Evolutionary conservation across 2,113 vertebrate genomes (phyloP).

Genomic region (Mobula hypostoma): DNA sequence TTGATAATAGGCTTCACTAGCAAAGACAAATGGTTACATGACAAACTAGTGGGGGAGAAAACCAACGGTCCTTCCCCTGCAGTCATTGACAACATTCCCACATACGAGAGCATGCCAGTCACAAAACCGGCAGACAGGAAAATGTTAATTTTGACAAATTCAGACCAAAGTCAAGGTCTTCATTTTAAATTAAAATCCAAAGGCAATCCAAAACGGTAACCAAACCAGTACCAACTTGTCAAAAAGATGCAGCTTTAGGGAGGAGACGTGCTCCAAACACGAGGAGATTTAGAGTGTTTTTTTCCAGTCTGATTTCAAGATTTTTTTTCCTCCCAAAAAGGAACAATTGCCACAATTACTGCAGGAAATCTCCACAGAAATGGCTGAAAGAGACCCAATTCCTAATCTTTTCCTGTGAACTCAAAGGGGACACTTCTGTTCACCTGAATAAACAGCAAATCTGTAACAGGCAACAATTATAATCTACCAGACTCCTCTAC

Average conservation of each 20-base stretch:
- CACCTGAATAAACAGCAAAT: not conserved
- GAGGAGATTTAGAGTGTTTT: not conserved
- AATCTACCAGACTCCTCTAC: slow-evolving; percentile 2
- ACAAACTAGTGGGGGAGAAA: not conserved
- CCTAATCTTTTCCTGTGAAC: slow-evolving; percentile 13
- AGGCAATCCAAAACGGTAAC: not conserved
- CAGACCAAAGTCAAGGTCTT: not conserved
- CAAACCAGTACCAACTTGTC: not conserved
- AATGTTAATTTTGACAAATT: not conserved
- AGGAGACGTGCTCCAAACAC: not conserved
- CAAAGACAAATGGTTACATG: not conserved
- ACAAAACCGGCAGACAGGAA: not conserved
- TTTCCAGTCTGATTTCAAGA: not conserved
- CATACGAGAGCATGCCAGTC: not conserved
- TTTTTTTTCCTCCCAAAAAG: not conserved
- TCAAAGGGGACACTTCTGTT: not conserved
- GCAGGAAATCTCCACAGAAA: not conserved
- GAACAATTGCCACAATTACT: not conserved
- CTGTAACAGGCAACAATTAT: not conserved
- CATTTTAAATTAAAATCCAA: not conserved
- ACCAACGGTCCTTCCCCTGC: not conserved
- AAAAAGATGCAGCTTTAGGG: not conserved
- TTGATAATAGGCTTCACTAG: not conserved
- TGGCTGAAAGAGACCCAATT: not conserved
- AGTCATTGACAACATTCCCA: not conserved